These are phyloP conservation scores for Porites lutea DNA, from an alignment of 64 coral and sea anemone genomes.

Conservation along the genomic window DNA sequence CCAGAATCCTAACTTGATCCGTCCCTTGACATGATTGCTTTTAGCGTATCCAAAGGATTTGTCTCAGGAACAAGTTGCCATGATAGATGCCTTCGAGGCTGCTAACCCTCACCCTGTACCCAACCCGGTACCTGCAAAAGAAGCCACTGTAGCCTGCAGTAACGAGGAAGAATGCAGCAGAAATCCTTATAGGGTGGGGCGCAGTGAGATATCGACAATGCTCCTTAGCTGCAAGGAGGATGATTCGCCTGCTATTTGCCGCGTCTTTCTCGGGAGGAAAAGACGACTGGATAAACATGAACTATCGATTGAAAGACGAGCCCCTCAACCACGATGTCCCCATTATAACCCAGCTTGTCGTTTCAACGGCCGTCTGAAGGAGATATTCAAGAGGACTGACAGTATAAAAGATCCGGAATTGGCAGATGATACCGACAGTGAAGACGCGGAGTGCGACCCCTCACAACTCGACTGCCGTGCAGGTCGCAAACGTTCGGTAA, in stretches of 20 bases:
- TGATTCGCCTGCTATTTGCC: background rate
- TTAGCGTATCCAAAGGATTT: background rate
- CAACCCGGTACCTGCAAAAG: background rate
- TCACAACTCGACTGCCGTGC: no score
- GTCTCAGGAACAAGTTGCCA: background rate
- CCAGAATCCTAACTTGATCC: background rate
- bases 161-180: background rate
- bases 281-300: background rate
- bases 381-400: no score
- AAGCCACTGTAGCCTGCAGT: background rate
- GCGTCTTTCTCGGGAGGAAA: constrained; percentile 9
- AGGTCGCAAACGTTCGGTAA: no score
- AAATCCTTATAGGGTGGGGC: background rate
- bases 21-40: background rate
- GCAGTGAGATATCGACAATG: background rate
- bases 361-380: no score
- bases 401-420: no score
- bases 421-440: no score
- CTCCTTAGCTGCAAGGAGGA: background rate
- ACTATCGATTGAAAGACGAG: background rate
- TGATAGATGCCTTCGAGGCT: no score
- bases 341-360: no score
- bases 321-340: no score
- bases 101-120: no score
- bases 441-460: no score